A percentile compares a stretch with the other conserved stretches of the same genome.
These are phyloP conservation scores for Sebastes reedi DNA, from an alignment of 2,797 vertebrate genomes.

Conservation along the genomic window DNA sequence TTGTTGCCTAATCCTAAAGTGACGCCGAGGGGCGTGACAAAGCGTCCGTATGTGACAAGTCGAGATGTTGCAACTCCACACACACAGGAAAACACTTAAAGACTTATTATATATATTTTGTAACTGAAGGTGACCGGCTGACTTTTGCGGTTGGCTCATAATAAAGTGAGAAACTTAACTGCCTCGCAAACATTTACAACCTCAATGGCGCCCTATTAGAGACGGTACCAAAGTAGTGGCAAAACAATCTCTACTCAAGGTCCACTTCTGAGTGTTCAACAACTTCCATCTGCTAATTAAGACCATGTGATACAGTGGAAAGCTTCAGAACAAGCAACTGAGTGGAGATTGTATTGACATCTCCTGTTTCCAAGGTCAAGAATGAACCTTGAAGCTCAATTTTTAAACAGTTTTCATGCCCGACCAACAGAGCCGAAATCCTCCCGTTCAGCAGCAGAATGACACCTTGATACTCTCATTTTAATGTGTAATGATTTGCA, in stretches of 20 bases:
- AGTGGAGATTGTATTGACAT: background rate
- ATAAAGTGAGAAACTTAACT: background rate
- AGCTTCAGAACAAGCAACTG: background rate
- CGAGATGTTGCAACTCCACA: too few species aligned
- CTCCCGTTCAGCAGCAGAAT: background rate
- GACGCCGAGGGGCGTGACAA: too few species aligned
- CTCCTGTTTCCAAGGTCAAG: conserved; percentile 24
- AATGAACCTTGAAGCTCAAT: background rate
- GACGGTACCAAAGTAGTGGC: background rate
- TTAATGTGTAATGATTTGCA: conserved; percentile 35
- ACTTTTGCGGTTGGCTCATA: background rate
- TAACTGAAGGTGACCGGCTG: background rate
- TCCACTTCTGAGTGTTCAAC: background rate
- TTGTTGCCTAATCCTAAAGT: too few species aligned
- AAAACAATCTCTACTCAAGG: background rate
- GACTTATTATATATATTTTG: background rate
- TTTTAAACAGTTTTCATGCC: background rate
- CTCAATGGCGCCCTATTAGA: background rate
- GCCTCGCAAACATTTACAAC: background rate
- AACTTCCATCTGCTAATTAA: background rate
- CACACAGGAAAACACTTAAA: background rate
- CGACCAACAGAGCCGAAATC: background rate
- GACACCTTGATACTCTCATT: background rate
- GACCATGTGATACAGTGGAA: background rate
- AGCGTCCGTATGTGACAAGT: too few species aligned